Evolutionary conservation across 2,888 invertebrate genomes (phyloP).

Genomic region (Lasius platythorax): DNA sequence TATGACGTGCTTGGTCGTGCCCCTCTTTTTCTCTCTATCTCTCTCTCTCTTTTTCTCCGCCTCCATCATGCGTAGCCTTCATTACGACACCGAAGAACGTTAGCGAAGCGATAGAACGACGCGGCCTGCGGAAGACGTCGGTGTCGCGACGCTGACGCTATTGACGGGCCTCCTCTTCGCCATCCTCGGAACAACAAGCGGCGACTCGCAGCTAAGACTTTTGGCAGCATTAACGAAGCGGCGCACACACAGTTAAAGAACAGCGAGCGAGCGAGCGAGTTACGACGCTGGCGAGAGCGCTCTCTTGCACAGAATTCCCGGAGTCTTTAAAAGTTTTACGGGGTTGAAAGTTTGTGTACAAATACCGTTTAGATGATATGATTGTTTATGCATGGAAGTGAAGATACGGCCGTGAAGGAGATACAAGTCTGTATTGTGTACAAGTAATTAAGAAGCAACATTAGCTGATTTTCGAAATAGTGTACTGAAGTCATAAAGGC

Average conservation of each 20-base stretch:
- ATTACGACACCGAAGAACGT: constrained; percentile 43
- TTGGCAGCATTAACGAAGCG: constrained; percentile 33
- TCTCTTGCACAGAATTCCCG: background rate
- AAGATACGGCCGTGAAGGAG: background rate
- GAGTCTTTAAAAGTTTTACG: background rate
- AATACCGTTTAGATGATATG: background rate
- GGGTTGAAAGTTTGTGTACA: background rate
- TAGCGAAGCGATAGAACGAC: constrained; percentile 47
- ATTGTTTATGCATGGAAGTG: constrained; percentile 6
- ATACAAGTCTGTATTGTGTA: background rate
- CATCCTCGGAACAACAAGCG: constrained; percentile 9
- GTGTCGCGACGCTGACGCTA: constrained; percentile 43
- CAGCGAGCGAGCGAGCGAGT: constrained; percentile 4
- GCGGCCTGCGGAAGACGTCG: constrained; percentile 37
- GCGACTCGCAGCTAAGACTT: constrained; percentile 32
- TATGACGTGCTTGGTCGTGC: constrained; percentile 54
- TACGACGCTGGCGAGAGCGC: background rate
- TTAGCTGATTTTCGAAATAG: constrained; percentile 12
- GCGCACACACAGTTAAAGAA: constrained; percentile 20
- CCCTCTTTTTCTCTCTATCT: constrained; percentile 36
- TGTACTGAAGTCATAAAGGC: background rate
- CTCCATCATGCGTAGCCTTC: constrained; percentile 37
- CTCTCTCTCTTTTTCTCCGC: constrained; percentile 25
- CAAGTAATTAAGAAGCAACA: background rate
- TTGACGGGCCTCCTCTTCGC: constrained; percentile 25